phyloP scores from a whole-genome alignment of 2,888 invertebrate genomes.

The Acheta domesticus region DNA sequence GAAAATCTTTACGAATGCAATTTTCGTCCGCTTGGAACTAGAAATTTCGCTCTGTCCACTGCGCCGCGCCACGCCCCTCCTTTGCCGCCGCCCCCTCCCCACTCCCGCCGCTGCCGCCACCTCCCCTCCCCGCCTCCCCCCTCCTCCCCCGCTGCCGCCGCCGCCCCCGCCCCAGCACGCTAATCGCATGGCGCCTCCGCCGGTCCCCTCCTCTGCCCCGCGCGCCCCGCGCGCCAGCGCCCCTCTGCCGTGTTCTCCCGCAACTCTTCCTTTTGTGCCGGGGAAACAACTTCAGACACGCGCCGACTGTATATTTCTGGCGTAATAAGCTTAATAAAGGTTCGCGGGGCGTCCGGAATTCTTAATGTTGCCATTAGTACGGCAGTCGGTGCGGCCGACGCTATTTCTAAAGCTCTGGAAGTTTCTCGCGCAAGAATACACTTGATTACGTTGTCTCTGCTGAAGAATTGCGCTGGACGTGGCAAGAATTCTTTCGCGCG shows the following conservation, averaged over 20 bases:
- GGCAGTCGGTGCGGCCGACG: neutral
- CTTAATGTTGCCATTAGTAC: neutral
- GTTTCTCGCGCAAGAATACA: conserved; percentile 18
- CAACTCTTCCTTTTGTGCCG: conserved; percentile 9
- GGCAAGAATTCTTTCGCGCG: neutral
- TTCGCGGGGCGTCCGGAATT: conserved; percentile 18
- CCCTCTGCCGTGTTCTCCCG: neutral
- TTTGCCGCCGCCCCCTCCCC: too few relatives aligned
- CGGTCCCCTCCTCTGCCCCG: neutral
- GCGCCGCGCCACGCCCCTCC: neutral
- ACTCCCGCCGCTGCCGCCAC: neutral
- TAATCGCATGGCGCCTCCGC: neutral
- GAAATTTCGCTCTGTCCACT: too few relatives aligned
- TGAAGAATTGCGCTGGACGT: conserved; percentile 11
- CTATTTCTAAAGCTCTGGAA: conserved; percentile 18
- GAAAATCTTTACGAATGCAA: too few relatives aligned
- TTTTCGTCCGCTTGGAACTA: too few relatives aligned
- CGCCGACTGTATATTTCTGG: conserved; percentile 18
- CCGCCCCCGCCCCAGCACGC: neutral
- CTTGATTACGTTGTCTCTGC: conserved; percentile 18
- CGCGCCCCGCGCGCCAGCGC: neutral
- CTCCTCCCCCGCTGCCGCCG: neutral
- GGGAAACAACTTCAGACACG: conserved; percentile 18
- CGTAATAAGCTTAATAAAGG: conserved; percentile 18
- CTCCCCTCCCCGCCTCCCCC: neutral